Conservation (phyloP, 2,888 invertebrate genomes). For the Drosophila koepferae region DNA sequence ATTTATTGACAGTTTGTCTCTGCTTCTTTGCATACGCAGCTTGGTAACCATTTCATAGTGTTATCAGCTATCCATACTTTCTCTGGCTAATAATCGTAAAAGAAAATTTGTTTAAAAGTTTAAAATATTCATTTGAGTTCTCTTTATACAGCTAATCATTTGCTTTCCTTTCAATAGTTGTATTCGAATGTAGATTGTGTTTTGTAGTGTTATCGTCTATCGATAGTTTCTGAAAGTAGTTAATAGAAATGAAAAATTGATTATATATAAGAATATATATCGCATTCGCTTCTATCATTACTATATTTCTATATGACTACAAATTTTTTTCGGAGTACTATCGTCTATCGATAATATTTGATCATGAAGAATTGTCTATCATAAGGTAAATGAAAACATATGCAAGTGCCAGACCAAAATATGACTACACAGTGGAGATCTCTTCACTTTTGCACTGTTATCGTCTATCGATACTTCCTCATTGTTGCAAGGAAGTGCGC, state of each 20-base stretch:
- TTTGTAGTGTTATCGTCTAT: not conserved
- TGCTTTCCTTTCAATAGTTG: not conserved
- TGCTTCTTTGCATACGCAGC: no score
- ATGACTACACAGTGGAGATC: no score
- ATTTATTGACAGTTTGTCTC: no score
- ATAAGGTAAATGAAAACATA: no score
- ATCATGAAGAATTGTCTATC: not conserved
- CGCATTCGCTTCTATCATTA: not conserved
- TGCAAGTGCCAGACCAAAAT: no score
- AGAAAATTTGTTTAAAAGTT: not conserved
- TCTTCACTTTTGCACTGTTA: not conserved
- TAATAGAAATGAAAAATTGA: not conserved
- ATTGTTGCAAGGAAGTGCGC: constrained; percentile 14
- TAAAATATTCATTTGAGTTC: not conserved
- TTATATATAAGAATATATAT: not conserved
- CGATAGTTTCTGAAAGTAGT: not conserved
- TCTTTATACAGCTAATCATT: not conserved
- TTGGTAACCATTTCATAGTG: no score
- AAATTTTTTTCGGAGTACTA: not conserved
- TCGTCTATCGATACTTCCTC: constrained; percentile 11
- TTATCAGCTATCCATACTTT: no score
- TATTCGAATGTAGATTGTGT: not conserved
- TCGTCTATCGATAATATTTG: not conserved
- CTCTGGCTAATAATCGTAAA: no score
- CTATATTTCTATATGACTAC: not conserved